phyloP scores from a whole-genome alignment of 2,113 vertebrate genomes.

The Hemiscyllium ocellatum region DNA sequence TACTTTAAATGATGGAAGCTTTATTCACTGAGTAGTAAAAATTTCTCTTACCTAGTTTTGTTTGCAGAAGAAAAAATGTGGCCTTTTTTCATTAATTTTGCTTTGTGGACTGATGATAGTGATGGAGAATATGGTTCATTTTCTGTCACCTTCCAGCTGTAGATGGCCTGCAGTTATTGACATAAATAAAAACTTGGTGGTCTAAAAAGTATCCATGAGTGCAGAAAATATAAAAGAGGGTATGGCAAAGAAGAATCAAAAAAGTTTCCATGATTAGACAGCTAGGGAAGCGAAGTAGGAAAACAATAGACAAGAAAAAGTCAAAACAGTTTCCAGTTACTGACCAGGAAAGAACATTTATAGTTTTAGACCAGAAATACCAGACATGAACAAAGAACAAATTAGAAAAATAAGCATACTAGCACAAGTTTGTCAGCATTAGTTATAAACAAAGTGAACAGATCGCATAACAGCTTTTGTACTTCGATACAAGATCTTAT shows the following conservation, averaged over 20 bases:
- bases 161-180: conserved; percentile 93
- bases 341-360: conserved; percentile 43
- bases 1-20: not conserved
- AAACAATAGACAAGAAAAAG: conserved; percentile 23
- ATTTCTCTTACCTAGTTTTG: conserved; percentile 54
- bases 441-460: not conserved
- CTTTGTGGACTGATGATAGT: conserved; percentile 56
- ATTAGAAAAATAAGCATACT: conserved; percentile 43
- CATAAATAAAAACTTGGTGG: conserved; percentile 98
- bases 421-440: not conserved
- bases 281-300: conserved; percentile 45
- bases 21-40: not conserved
- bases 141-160: conserved; percentile 65
- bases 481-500: not conserved
- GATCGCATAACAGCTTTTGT: not conserved
- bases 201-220: conserved; percentile 78
- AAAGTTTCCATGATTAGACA: conserved; percentile 53
- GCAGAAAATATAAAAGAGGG: conserved; percentile 53
- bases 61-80: conserved; percentile 52
- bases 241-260: conserved; percentile 63
- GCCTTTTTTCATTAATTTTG: conserved; percentile 47
- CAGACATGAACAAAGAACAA: not conserved
- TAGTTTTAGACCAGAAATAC: conserved; percentile 27
- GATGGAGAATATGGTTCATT: conserved; percentile 62
- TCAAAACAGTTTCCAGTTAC: conserved; percentile 12